Percentiles rank a stretch among this genome's conserved stretches.
These are phyloP conservation scores for Antechinus stuartii DNA, from an alignment of 2,113 vertebrate species.

Conservation along the genomic window DNA sequence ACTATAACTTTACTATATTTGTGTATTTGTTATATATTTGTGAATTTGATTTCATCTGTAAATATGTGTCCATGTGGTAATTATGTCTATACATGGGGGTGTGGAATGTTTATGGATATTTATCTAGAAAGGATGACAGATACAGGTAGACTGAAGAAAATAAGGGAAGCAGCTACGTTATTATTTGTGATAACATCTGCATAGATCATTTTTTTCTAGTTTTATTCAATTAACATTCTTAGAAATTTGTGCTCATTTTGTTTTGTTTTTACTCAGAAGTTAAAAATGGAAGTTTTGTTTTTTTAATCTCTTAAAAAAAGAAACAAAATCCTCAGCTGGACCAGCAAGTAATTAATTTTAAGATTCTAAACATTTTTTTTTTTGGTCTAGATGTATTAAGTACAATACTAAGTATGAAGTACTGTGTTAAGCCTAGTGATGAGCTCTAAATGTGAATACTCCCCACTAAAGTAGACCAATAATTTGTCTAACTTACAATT, in stretches of 20 bases:
- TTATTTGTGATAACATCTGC: neutral
- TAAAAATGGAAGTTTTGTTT: neutral
- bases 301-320: neutral
- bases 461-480: neutral
- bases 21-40: too few relatives aligned
- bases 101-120: neutral
- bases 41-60: neutral
- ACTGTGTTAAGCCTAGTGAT: neutral
- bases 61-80: neutral
- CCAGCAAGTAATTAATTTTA: neutral
- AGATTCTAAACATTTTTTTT: neutral
- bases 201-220: neutral
- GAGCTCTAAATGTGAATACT: neutral
- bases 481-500: neutral
- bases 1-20: too few relatives aligned
- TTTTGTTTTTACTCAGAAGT: neutral
- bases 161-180: neutral
- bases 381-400: neutral
- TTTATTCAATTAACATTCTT: neutral
- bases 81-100: neutral
- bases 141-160: neutral
- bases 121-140: neutral
- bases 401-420: too few relatives aligned
- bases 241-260: neutral
- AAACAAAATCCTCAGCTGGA: neutral